Percentiles rank a stretch among this genome's conserved stretches.
These are phyloP conservation scores for Artemia sinica DNA, from an alignment of 2,888 invertebrate species.

Conservation along the genomic window DNA sequence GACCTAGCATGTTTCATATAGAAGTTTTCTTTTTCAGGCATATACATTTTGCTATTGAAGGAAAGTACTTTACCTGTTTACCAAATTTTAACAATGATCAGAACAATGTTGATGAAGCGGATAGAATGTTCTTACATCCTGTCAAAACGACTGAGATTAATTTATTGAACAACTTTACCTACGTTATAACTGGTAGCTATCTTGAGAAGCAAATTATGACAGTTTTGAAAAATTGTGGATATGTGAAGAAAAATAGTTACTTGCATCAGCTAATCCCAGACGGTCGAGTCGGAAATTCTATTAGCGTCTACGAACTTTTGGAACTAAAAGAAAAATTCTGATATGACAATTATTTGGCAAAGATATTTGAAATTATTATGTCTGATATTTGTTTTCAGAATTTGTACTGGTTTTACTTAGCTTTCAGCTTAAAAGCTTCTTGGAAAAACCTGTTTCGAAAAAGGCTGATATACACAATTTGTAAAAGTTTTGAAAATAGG, in stretches of 20 bases:
- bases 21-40: background rate
- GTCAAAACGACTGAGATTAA: background rate
- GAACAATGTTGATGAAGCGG: background rate
- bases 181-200: background rate
- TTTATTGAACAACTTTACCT: background rate
- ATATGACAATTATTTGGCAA: no score
- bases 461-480: no score
- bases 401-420: no score
- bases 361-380: no score
- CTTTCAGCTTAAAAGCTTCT: no score
- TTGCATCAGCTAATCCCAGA: conserved; percentile 5
- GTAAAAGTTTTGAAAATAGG: no score
- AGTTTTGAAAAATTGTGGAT: background rate
- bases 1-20: no score
- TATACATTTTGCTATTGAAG: background rate
- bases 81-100: background rate
- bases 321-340: no score
- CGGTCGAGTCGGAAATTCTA: background rate
- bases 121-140: background rate
- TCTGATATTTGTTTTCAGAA: no score
- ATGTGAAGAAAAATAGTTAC: background rate
- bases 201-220: background rate
- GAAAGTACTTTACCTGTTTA: background rate
- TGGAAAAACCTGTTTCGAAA: no score
- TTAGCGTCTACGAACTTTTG: background rate